A percentile compares a stretch with the other conserved stretches of the same genome.
Evolutionary conservation across 2,113 vertebrate species (phyloP).

Genomic region (Eurystomus gularis): DNA sequence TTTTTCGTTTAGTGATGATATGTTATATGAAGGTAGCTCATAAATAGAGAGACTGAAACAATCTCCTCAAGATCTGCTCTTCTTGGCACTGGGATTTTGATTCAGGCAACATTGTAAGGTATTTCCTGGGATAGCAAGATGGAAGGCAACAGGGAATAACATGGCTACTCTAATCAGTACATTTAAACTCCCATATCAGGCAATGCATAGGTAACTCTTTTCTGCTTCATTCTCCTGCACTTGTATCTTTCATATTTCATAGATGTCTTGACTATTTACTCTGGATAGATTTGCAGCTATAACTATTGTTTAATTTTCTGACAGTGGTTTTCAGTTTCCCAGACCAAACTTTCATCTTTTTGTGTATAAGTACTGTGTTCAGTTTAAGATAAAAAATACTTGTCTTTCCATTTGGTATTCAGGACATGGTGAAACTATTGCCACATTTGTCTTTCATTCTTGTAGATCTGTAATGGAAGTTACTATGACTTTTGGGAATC

Average conservation of each 20-base stretch:
- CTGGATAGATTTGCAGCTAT: background rate
- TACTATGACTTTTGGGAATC: background rate
- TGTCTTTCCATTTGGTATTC: background rate
- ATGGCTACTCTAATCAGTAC: background rate
- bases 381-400: background rate
- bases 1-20: background rate
- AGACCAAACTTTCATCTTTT: background rate
- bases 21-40: background rate
- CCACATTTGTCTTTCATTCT: background rate
- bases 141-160: background rate
- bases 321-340: background rate
- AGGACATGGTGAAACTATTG: background rate
- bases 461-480: background rate
- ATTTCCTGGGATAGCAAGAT: background rate
- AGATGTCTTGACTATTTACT: background rate
- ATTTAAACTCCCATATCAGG: background rate
- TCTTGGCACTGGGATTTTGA: background rate
- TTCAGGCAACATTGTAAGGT: background rate
- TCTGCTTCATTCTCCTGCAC: background rate
- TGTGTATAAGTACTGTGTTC: background rate
- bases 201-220: background rate
- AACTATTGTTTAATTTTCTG: background rate
- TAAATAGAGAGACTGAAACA: background rate
- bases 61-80: background rate
- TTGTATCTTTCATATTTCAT: background rate